Evolutionary conservation across 2,113 vertebrate species (phyloP).

Genomic region (Brachionichthys hirsutus): DNA sequence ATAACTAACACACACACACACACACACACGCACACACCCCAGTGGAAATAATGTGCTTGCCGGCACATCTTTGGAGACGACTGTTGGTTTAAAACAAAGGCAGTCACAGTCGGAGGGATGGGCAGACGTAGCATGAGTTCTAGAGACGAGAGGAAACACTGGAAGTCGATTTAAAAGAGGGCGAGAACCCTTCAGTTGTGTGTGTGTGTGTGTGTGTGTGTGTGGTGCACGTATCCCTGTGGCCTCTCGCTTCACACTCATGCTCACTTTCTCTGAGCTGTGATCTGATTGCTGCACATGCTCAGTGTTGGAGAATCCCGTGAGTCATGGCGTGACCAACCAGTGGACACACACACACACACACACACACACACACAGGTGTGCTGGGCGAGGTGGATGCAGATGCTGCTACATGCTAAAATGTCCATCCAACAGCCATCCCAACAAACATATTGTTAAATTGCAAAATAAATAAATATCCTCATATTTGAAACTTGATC

Average conservation of each 20-base stretch:
- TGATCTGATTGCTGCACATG: slow-evolving; percentile 48
- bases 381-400: slow-evolving; percentile 28
- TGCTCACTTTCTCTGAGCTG: slow-evolving; percentile 16
- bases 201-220: slow-evolving; percentile 24
- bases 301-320: not conserved
- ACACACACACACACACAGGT: slow-evolving; percentile 1
- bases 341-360: not conserved
- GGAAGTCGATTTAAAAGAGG: slow-evolving; percentile 29
- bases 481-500: slow-evolving; percentile 4
- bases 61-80: slow-evolving; percentile 17
- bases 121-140: slow-evolving; percentile 3
- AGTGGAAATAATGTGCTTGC: slow-evolving; percentile 21
- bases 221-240: slow-evolving; percentile 17
- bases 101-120: slow-evolving; percentile 19
- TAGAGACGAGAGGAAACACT: slow-evolving; percentile 11
- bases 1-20: slow-evolving; percentile 41
- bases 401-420: slow-evolving; percentile 32
- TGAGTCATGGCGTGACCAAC: slow-evolving; percentile 15
- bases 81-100: slow-evolving; percentile 48
- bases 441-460: slow-evolving; percentile 1
- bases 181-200: slow-evolving; percentile 14
- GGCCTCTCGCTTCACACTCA: slow-evolving; percentile 40
- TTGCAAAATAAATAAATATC: too few relatives aligned
- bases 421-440: not conserved
- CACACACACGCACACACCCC: slow-evolving; percentile 8